Percentiles rank a stretch among this genome's conserved stretches.
Conservation (phyloP, 2,113 vertebrate species). For the Reinhardtius hippoglossoides region DNA sequence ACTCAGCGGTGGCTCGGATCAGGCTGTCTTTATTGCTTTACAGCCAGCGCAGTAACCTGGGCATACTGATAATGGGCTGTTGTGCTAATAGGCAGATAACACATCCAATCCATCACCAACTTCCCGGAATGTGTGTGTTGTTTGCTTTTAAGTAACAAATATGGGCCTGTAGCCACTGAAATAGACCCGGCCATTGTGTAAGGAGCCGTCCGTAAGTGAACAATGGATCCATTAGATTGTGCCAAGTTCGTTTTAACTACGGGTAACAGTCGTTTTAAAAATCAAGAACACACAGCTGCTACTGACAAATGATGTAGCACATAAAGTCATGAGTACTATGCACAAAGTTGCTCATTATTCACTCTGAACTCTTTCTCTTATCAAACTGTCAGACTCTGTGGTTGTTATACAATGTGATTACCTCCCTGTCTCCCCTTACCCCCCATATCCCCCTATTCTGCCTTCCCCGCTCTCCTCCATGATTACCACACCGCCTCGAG, state of each 20-base stretch:
- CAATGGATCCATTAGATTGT: constrained; percentile 63
- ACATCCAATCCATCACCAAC: constrained; percentile 76
- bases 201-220: constrained; percentile 63
- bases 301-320: constrained; percentile 75
- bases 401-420: constrained; percentile 75
- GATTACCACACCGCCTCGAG: constrained; percentile 82
- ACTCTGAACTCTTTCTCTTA: constrained; percentile 75
- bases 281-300: constrained; percentile 56
- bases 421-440: constrained; percentile 55
- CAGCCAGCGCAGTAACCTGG: constrained; percentile 71
- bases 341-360: constrained; percentile 81
- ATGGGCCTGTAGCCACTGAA: constrained; percentile 35
- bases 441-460: constrained; percentile 58
- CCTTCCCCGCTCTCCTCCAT: constrained; percentile 68
- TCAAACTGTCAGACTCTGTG: constrained; percentile 74
- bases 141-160: constrained; percentile 72
- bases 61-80: constrained; percentile 79
- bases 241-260: constrained; percentile 65
- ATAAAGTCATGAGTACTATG: constrained; percentile 72
- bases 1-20: constrained; percentile 75
- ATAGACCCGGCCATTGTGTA: constrained; percentile 47
- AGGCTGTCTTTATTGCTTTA: constrained; percentile 78
- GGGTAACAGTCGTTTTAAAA: constrained; percentile 58
- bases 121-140: constrained; percentile 50
- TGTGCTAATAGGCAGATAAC: constrained; percentile 84